A percentile compares a stretch with the other conserved stretches of the same genome.
These are phyloP conservation scores for Molossus alvarezi DNA, from an alignment of 2,797 vertebrate species.

Conservation along the genomic window DNA sequence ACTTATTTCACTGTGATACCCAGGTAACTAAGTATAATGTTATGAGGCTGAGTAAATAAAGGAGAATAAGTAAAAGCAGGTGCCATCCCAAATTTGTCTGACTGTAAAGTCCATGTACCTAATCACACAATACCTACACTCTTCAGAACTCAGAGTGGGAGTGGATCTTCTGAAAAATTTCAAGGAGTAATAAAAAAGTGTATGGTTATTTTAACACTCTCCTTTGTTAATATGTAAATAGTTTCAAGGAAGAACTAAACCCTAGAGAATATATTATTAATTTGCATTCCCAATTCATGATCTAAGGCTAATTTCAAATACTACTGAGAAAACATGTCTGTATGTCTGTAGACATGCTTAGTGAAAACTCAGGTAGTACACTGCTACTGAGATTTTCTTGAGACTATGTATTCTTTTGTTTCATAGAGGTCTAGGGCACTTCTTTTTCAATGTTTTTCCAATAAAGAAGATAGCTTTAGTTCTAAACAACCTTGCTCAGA, in stretches of 20 bases:
- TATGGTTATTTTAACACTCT: constrained; percentile 17
- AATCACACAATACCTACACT: neutral
- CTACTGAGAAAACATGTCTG: neutral
- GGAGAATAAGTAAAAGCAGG: neutral
- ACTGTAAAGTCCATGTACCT: neutral
- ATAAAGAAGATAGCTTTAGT: neutral
- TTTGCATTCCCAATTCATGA: neutral
- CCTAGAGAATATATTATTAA: neutral
- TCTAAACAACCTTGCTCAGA: constrained; percentile 42
- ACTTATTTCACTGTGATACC: neutral
- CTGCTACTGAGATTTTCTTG: neutral
- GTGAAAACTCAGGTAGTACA: constrained; percentile 7
- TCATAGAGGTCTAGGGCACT: neutral
- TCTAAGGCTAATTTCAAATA: neutral
- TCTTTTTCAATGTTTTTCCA: neutral
- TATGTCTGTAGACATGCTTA: neutral
- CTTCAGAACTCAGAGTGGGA: neutral
- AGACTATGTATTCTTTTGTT: neutral
- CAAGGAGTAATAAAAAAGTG: neutral
- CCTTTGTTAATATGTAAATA: neutral
- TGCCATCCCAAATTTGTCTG: neutral
- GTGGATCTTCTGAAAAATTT: neutral
- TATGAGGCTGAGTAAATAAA: neutral
- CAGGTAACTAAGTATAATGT: neutral
- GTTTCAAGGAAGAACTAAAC: constrained; percentile 31